Evolutionary conservation across 92 coral and sea anemone species (phyloP).

Genomic region (Virgularia gustaviana): DNA sequence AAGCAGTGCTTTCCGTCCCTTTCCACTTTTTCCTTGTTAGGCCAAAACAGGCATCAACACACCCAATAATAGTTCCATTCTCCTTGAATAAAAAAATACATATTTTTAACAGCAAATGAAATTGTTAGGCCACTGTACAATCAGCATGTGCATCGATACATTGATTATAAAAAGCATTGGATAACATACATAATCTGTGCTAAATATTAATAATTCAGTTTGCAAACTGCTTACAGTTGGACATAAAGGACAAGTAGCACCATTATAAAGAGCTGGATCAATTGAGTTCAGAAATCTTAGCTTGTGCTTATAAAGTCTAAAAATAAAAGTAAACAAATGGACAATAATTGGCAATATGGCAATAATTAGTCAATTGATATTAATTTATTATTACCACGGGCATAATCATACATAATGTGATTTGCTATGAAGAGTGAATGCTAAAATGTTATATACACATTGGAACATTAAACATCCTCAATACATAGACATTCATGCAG

Average conservation of each 20-base stretch:
- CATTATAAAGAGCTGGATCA: constrained; percentile 50
- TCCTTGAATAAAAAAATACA: constrained; percentile 22
- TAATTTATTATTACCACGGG: background rate
- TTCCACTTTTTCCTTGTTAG: constrained; percentile 52
- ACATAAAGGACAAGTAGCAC: constrained; percentile 57
- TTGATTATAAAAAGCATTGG: background rate
- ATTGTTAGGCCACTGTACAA: background rate
- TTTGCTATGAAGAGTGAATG: background rate
- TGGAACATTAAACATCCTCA: too few species aligned
- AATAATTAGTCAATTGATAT: background rate
- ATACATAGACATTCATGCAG: background rate
- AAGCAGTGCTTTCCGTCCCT: too few species aligned
- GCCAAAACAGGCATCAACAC: constrained; percentile 68
- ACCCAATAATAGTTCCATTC: constrained; percentile 56
- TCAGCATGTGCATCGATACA: background rate
- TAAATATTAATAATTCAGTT: background rate
- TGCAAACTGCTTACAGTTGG: constrained; percentile 40
- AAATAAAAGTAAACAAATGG: background rate
- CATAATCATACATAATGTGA: background rate
- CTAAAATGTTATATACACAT: too few species aligned
- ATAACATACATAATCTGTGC: background rate
- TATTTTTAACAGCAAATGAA: too few species aligned
- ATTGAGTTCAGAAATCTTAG: constrained; percentile 34
- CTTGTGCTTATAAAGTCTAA: constrained; percentile 51
- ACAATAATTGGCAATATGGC: background rate